Conservation (phyloP, 2,113 vertebrate genomes). For the Zapornia atra region DNA sequence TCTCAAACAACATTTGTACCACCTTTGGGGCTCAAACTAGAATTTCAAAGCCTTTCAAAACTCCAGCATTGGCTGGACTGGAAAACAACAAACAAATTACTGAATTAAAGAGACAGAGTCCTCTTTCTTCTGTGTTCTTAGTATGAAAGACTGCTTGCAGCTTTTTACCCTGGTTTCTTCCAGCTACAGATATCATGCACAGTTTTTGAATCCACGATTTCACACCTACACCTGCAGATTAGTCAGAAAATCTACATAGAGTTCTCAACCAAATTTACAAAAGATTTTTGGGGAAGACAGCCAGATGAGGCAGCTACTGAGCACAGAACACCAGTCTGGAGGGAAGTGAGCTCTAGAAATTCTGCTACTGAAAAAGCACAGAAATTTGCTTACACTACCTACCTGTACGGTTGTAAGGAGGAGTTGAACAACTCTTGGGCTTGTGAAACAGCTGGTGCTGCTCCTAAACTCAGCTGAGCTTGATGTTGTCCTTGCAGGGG, state of each 20-base stretch:
- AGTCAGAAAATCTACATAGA: not conserved
- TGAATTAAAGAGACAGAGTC: not conserved
- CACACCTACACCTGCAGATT: not conserved
- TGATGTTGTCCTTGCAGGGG: slow-evolving; percentile 92
- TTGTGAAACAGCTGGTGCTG: slow-evolving; percentile 92
- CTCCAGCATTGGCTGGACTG: not conserved
- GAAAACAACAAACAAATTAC: not conserved
- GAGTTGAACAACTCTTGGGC: slow-evolving; percentile 95
- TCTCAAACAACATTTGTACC: not conserved
- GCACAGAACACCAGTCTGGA: not conserved
- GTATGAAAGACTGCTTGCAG: not conserved
- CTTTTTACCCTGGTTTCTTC: not conserved
- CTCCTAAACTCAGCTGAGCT: slow-evolving; percentile 87
- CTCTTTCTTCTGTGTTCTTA: not conserved
- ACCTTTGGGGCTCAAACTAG: not conserved
- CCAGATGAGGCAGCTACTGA: not conserved
- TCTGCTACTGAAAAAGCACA: not conserved
- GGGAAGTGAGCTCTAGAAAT: not conserved
- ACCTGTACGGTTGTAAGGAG: slow-evolving; percentile 94
- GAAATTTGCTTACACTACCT: not conserved
- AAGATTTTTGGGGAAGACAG: not conserved
- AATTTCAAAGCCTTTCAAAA: not conserved
- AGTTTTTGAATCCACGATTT: fast-evolving
- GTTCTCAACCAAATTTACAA: not conserved
- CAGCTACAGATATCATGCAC: not conserved